Percentiles rank a stretch among this genome's conserved stretches.
Conservation (phyloP, 2,797 vertebrate genomes). For the Neomorphus geoffroyi region DNA sequence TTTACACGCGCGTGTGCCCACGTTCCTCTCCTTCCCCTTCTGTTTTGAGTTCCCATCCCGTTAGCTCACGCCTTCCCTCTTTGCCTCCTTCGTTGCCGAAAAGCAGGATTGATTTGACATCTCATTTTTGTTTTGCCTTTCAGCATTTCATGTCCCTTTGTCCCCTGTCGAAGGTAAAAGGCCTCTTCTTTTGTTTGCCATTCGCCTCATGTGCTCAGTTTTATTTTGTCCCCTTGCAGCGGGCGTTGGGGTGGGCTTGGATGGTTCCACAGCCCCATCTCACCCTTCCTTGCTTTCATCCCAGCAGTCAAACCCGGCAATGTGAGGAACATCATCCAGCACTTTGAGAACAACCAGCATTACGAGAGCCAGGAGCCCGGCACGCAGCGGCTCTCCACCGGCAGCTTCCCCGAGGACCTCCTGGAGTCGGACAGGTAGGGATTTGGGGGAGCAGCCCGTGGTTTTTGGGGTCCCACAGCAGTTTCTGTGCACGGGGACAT, state of each 20-base stretch:
- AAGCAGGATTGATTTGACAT: conserved; percentile 50
- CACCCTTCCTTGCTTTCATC: neutral
- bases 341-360: conserved; percentile 89
- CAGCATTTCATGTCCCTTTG: conserved; percentile 94
- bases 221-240: neutral
- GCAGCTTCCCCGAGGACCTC: conserved; percentile 89
- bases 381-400: conserved; percentile 83
- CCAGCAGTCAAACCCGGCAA: conserved; percentile 84
- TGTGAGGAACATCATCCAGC: conserved; percentile 93
- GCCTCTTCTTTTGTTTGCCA: neutral
- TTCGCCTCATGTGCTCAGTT: neutral
- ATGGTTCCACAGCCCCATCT: neutral
- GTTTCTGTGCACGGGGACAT: accelerated
- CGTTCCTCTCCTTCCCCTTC: neutral
- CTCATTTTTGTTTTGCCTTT: conserved; percentile 74
- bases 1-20: accelerated
- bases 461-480: neutral
- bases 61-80: neutral
- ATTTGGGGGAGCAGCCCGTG: too few relatives aligned
- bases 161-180: conserved; percentile 91
- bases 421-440: conserved; percentile 81
- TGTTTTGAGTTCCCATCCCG: neutral
- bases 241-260: neutral
- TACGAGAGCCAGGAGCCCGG: conserved; percentile 78
- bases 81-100: neutral